A percentile compares a stretch with the other conserved stretches of the same genome.
These are phyloP conservation scores for Protonemura montana DNA, from an alignment of 2,888 invertebrate species.

Conservation along the genomic window DNA sequence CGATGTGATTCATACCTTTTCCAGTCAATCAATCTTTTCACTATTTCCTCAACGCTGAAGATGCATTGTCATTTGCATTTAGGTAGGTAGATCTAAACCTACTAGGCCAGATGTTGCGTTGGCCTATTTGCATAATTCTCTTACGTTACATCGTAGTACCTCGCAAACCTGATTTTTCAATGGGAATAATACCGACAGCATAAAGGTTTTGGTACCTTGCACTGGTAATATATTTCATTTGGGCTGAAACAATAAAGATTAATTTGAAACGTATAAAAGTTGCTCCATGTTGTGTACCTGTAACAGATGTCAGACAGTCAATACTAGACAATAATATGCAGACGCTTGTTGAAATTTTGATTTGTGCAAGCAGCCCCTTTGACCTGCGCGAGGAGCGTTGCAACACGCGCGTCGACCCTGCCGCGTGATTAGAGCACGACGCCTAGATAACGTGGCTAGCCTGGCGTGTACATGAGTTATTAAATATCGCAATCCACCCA, in stretches of 20 bases:
- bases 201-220: not conserved
- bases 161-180: not conserved
- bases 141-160: not conserved
- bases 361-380: not conserved
- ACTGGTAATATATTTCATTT: not conserved
- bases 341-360: not conserved
- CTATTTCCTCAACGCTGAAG: not conserved
- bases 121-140: not conserved
- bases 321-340: not conserved
- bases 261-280: not conserved
- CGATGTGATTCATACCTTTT: not conserved
- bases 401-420: conserved; percentile 1
- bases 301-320: not conserved
- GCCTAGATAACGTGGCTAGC: not conserved
- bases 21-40: not conserved
- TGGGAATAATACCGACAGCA: not conserved
- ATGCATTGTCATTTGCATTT: not conserved
- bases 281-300: not conserved
- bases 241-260: not conserved
- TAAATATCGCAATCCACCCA: conserved; percentile 39
- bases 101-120: not conserved
- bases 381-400: not conserved
- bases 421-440: conserved; percentile 26
- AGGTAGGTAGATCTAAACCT: not conserved
- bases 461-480: conserved; percentile 20